Evolutionary conservation across 2,888 invertebrate genomes (phyloP), one percentile per base, ranked within the genome.

Genomic region (Automeris io): DNA sequence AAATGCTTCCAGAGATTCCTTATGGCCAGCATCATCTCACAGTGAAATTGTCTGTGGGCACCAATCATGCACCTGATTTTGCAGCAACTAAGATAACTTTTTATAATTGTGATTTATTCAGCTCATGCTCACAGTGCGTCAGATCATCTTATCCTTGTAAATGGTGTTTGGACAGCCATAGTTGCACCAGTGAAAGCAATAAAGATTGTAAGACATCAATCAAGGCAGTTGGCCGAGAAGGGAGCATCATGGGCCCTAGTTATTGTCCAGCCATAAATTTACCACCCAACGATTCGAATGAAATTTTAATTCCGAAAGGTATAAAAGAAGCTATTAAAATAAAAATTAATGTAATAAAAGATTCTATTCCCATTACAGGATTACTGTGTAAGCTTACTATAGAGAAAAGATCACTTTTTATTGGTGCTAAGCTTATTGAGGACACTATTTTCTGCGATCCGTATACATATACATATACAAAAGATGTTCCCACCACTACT

Each of bases 61-160:
- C 96, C 86, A 92, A 93, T 52, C 93, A 91, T 65, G 96, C 94
- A 34, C 96, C 96, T 19, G 97, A 99, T 81, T 94, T 99, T 68
- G 98, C 98, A 29, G 95, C 97, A 12, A 97, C 98, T 4, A 96
- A 98, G 80, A 98, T 99, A 74, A 98, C 98, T 23, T 99, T 99
- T 85, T 99, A 98, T 75, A 98, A 99, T 78, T 99, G 99, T 80
- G 96, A 95, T 71, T 95, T 98, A 19, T 98, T 98, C 86, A 94
- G 93, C 58, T 96, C 97, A 45, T 99, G 99, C 79, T 97, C 97
- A 5, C 93, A 95, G 62, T 99, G 99, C 83, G 98, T 98, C 9
- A 95, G 96, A 35, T 97, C 97, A 9, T 93, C 93, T 38, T 99
- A 98, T 72, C 98, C 98, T 0, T 99, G 99, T 75, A 98, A 98